These are phyloP conservation scores for Bos indicus DNA, from an alignment of 2,113 vertebrate species.

Conservation along the genomic window DNA sequence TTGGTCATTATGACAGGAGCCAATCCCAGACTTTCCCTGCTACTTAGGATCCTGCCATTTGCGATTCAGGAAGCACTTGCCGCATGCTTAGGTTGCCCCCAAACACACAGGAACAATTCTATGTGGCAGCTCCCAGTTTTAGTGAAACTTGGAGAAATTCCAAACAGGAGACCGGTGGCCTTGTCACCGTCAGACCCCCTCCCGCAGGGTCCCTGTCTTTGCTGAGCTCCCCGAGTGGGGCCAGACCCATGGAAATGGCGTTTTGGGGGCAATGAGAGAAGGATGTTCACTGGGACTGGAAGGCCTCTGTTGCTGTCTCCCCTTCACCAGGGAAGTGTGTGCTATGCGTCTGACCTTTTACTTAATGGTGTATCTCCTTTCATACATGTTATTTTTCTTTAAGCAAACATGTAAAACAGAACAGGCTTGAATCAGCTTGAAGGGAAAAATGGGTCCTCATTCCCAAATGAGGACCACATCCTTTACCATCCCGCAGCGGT, in stretches of 20 bases:
- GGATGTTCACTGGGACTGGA: background rate
- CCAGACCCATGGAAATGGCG: background rate
- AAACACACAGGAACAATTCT: background rate
- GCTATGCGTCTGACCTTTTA: background rate
- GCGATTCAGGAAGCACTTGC: background rate
- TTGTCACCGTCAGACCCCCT: background rate
- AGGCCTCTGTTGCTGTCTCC: background rate
- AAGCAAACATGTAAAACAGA: background rate
- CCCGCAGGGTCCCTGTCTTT: background rate
- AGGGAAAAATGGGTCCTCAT: background rate
- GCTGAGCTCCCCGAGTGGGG: background rate
- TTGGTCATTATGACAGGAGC: background rate
- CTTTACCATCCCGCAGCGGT: background rate
- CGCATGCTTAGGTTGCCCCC: background rate
- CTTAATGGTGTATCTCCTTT: background rate
- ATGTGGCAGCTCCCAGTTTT: background rate
- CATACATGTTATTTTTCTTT: background rate
- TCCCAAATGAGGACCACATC: background rate
- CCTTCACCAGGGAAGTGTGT: background rate
- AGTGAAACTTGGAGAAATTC: background rate
- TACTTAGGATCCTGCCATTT: background rate
- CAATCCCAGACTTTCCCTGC: background rate
- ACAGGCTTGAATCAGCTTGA: background rate
- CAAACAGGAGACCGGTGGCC: background rate
- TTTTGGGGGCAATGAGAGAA: background rate